A percentile compares a stretch with the other conserved stretches of the same genome.
These are phyloP conservation scores for Palythoa heliodiscus DNA, from an alignment of 92 coral and sea anemone genomes.

Conservation along the genomic window DNA sequence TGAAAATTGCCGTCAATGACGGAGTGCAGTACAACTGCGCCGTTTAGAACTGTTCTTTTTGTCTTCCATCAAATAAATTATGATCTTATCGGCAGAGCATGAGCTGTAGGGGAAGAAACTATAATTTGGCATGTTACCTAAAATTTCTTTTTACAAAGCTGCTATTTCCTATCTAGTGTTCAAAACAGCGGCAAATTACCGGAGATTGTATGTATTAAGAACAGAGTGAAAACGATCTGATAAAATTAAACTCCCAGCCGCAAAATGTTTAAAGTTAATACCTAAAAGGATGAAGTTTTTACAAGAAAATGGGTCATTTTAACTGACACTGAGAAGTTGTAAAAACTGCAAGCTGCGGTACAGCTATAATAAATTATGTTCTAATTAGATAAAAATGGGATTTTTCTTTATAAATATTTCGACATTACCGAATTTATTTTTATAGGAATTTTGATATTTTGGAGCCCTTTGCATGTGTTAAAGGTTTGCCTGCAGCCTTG, in stretches of 20 bases:
- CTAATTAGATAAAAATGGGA: not conserved
- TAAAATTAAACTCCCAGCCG: not conserved
- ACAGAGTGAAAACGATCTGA: not conserved
- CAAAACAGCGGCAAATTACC: not conserved
- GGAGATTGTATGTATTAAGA: not conserved
- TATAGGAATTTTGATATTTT: not conserved
- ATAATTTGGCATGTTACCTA: not conserved
- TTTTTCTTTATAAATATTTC: not conserved
- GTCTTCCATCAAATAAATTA: no score
- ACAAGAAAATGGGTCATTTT: not conserved
- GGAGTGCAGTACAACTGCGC: no score
- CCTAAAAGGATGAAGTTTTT: not conserved
- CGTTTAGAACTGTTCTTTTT: not conserved
- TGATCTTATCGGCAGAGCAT: not conserved
- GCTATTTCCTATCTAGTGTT: not conserved
- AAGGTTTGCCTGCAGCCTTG: not conserved
- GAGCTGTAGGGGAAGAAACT: not conserved
- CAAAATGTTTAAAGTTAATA: not conserved
- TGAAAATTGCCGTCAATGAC: no score
- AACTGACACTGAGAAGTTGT: not conserved
- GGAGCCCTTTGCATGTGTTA: not conserved
- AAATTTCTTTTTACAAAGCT: not conserved
- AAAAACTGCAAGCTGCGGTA: not conserved
- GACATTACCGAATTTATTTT: not conserved
- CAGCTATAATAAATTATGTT: not conserved